These are phyloP conservation scores for Cryptotis parvus DNA, from an alignment of 2,113 vertebrate genomes.

Conservation along the genomic window DNA sequence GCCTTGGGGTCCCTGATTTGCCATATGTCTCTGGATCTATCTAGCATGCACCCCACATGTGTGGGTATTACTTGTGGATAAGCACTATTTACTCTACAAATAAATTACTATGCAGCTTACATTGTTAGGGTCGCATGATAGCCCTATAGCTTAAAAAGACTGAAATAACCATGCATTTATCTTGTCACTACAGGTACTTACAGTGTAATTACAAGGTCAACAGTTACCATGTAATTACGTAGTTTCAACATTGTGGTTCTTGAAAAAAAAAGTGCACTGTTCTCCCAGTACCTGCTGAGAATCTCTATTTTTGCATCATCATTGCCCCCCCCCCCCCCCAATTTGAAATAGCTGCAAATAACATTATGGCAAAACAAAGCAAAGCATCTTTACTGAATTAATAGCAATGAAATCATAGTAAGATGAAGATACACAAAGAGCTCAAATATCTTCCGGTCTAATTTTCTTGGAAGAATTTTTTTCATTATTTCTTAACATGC, in stretches of 20 bases:
- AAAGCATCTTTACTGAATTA: conserved; percentile 61
- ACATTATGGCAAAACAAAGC: conserved; percentile 64
- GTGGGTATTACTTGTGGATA: conserved; percentile 63
- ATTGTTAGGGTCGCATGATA: conserved; percentile 70
- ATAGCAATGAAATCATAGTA: conserved; percentile 49
- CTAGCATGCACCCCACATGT: background rate
- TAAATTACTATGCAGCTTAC: conserved; percentile 77
- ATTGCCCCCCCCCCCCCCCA: conserved; percentile 51
- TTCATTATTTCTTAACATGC: background rate
- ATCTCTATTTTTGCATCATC: conserved; percentile 55
- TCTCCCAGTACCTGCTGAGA: conserved; percentile 57
- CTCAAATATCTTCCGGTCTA: background rate
- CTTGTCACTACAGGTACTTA: conserved; percentile 82
- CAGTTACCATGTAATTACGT: conserved; percentile 70
- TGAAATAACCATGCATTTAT: conserved; percentile 78
- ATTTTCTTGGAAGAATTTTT: conserved; percentile 26
- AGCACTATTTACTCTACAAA: conserved; percentile 82
- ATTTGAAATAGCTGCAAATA: conserved; percentile 65
- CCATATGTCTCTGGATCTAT: background rate
- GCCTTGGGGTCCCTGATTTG: background rate
- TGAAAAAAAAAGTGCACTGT: conserved; percentile 59
- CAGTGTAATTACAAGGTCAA: conserved; percentile 82
- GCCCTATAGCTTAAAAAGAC: conserved; percentile 73
- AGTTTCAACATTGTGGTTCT: conserved; percentile 70
- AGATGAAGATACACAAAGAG: background rate